These are phyloP conservation scores for Trichoplusia ni DNA, from an alignment of 1,140 invertebrate genomes.

Conservation along the genomic window DNA sequence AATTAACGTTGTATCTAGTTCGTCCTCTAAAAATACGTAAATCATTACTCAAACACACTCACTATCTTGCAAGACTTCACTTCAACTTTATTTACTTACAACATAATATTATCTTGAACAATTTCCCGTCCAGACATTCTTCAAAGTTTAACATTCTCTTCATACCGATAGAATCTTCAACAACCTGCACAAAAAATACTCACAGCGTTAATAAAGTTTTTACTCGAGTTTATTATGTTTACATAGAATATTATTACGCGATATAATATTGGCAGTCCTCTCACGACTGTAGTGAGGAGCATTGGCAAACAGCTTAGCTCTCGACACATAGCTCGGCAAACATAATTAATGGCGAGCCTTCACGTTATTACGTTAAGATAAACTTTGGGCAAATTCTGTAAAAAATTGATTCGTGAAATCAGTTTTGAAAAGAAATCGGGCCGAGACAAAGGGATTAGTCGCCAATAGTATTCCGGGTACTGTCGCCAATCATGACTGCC, in stretches of 20 bases:
- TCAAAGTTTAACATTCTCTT: neutral
- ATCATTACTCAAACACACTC: too few relatives aligned
- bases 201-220: slow-evolving; percentile 4
- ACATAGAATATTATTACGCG: slow-evolving; percentile 2
- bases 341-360: slow-evolving; percentile 18
- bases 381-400: neutral
- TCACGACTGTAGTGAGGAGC: slow-evolving; percentile 14
- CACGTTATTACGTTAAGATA: slow-evolving; percentile 21
- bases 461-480: neutral
- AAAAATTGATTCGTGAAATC: neutral
- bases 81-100: too few relatives aligned
- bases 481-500: slow-evolving; percentile 54
- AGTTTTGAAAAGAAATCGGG: slow-evolving; percentile 10
- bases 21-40: too few relatives aligned
- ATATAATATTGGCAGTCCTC: slow-evolving; percentile 17
- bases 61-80: too few relatives aligned
- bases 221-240: neutral
- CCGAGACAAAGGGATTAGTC: slow-evolving; percentile 1
- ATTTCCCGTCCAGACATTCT: neutral
- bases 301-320: slow-evolving; percentile 33
- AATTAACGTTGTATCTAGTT: too few relatives aligned
- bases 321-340: slow-evolving; percentile 18
- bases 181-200: neutral
- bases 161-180: neutral
- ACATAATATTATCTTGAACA: too few relatives aligned